Base-by-base conservation (phyloP, 2,797 vertebrate genomes). In the Vultur gryphus region DNA sequence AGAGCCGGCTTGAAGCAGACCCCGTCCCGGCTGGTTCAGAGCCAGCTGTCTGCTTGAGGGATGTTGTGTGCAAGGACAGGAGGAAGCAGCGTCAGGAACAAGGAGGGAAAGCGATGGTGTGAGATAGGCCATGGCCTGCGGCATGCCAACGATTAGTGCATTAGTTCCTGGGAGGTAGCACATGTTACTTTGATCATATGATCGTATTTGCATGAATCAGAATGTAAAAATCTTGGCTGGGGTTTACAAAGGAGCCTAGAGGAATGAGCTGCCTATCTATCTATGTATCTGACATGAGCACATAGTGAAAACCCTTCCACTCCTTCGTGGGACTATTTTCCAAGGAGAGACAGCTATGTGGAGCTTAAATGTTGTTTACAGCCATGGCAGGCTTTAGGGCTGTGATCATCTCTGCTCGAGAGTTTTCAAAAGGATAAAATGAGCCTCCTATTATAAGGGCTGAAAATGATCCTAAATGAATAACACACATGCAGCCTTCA, bases 401-500 rank as follows among this genome's bases (percentile, higher is more conserved):
- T 96, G 90, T 75, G 94, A 96, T 93, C 92, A 92, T 95, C 91
- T 79, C 90, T 93, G 80, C 91, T 92, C 71, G 0, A 93, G 84
- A 95, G 62, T 64, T 95, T 95, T 93, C 87, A 89, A 87, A 96
- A 97, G 83, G 89, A 93, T 96, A 82, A 95, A 97, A 94, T 54
- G 85, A 95, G 84, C 75, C 91, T 93, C 75, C 72, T 86, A 87
- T 93, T 96, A 89, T 89, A 92, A 80, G 43, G 86, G 72, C 84
- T 93, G 94, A 95, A 97, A 97, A 93, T 80, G 94, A 96, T 96
- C 80, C 91, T 96, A 95, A 97, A 96, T 96, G 87, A 97, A 78
- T 96, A 97, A 96, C 95, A 96, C 67, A 92, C 94, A 83, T 17
- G 39, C 92, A 87, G 84, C 77, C 71, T 95, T 95, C 69, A 23